A percentile compares a stretch with the other conserved stretches of the same genome.
Evolutionary conservation across 2,888 invertebrate genomes (phyloP).

Genomic region (Mythimna pallens): DNA sequence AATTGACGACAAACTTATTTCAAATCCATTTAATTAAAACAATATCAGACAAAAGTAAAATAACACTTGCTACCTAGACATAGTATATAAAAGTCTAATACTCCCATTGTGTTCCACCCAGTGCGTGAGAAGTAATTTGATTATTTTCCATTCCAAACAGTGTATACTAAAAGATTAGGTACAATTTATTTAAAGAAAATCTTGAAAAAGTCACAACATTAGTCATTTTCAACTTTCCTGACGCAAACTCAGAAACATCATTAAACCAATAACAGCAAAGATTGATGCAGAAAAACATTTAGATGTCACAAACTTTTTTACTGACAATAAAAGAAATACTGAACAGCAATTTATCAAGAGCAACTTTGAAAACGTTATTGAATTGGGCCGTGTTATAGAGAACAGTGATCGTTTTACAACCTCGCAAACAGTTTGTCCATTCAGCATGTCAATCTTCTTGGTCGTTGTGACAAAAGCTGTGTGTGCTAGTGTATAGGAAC

Average conservation of each 20-base stretch:
- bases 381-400: conserved; percentile 6
- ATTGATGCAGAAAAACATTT: conserved; percentile 57
- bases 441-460: conserved; percentile 87
- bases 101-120: no score
- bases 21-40: background rate
- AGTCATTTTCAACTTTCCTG: conserved; percentile 18
- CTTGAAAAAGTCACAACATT: background rate
- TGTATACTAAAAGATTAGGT: background rate
- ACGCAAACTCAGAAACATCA: conserved; percentile 23
- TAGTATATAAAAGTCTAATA: no score
- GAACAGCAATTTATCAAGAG: conserved; percentile 57
- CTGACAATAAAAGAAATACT: conserved; percentile 29
- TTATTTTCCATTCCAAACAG: no score
- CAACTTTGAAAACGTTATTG: conserved; percentile 36
- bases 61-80: background rate
- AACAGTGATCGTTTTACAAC: conserved; percentile 67
- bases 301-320: conserved; percentile 27
- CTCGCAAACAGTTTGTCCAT: conserved; percentile 66
- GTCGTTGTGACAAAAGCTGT: conserved; percentile 80
- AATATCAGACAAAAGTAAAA: background rate
- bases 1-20: background rate
- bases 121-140: no score
- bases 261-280: conserved; percentile 33
- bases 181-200: no score
- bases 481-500: conserved; percentile 90